A percentile compares a stretch with the other conserved stretches of the same genome.
Conservation (phyloP, 1,140 invertebrate species). For the Eupristina koningsbergeri region DNA sequence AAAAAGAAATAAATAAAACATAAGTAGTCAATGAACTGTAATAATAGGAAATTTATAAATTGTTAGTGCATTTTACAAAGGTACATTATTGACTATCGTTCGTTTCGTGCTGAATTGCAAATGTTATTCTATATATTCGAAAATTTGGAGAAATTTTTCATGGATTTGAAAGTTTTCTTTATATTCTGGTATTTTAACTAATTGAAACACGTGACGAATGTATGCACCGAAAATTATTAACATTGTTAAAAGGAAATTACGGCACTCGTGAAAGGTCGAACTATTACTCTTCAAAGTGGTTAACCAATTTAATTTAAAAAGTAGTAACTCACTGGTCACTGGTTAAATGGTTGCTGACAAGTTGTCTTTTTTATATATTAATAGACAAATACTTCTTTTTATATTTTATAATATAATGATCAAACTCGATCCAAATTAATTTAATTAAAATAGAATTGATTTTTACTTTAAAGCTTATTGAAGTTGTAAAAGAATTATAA, state of each 20-base stretch:
- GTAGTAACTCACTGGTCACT: no score
- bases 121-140: neutral
- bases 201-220: slow-evolving; percentile 33
- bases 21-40: neutral
- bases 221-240: slow-evolving; percentile 22
- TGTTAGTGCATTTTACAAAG: neutral
- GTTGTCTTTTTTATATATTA: no score
- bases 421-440: no score
- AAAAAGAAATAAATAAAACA: neutral
- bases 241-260: neutral
- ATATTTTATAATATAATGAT: no score
- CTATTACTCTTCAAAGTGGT: slow-evolving; percentile 30
- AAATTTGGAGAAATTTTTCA: neutral
- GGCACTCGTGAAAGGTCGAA: slow-evolving; percentile 11
- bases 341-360: no score
- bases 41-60: slow-evolving; percentile 19
- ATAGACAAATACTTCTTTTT: no score
- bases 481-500: no score
- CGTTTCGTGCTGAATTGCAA: neutral
- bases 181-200: slow-evolving; percentile 29
- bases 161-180: slow-evolving; percentile 31
- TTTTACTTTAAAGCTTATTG: no score
- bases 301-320: no score
- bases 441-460: no score
- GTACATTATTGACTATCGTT: no score